A percentile compares a stretch with the other conserved stretches of the same genome.
Evolutionary conservation across 2,113 vertebrate species (phyloP).

Genomic region (Pimephales promelas): DNA sequence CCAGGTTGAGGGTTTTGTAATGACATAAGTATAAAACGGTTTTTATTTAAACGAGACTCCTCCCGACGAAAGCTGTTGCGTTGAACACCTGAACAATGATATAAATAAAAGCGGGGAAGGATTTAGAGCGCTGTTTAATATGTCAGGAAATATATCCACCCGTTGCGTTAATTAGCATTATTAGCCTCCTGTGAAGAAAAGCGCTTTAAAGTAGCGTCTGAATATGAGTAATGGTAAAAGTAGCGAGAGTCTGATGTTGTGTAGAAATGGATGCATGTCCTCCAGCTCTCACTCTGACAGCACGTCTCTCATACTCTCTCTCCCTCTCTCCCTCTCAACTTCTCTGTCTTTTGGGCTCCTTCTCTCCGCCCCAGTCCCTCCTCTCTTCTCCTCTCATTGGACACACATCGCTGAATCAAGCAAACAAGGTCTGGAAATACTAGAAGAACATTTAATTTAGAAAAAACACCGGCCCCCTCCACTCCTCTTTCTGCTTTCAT

Average conservation of each 20-base stretch:
- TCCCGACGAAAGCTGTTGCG: not conserved
- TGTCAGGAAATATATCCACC: conserved; percentile 41
- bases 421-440: conserved; percentile 57
- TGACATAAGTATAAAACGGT: conserved; percentile 53
- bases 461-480: not conserved
- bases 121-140: not conserved
- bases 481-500: not conserved
- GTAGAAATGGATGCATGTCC: conserved; percentile 29
- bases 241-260: conserved; percentile 12
- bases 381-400: conserved; percentile 70
- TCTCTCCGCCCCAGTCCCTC: conserved; percentile 67
- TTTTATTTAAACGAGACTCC: not conserved
- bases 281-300: conserved; percentile 58
- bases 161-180: conserved; percentile 63
- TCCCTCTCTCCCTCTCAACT: conserved; percentile 58
- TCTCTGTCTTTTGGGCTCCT: conserved; percentile 51
- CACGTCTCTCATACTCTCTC: conserved; percentile 65
- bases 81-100: conserved; percentile 12
- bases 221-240: conserved; percentile 18
- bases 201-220: conserved; percentile 28
- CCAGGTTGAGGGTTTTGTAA: conserved; percentile 29
- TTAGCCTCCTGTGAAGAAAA: not conserved
- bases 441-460: conserved; percentile 24
- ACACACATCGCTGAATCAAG: conserved; percentile 56
- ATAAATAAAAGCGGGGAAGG: conserved; percentile 13